Percentiles rank a stretch among this genome's conserved stretches.
These are phyloP conservation scores for Muntiacus reevesi DNA, from an alignment of 2,113 vertebrate genomes.

Conservation along the genomic window DNA sequence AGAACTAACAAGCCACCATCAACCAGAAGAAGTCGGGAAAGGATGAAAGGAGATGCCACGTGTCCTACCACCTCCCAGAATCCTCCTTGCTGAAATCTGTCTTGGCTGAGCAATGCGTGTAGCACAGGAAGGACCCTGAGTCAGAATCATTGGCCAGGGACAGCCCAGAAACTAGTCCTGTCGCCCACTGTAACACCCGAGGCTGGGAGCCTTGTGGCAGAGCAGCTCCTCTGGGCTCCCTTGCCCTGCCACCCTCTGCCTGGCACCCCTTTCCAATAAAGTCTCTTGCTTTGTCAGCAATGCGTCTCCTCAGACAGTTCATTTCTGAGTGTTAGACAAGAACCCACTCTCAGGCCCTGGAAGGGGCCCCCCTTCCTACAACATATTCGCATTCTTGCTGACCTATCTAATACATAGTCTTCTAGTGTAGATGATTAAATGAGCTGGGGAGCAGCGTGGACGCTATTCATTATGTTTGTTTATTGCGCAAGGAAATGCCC, in stretches of 20 bases:
- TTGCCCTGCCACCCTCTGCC: not conserved
- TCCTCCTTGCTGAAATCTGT: not conserved
- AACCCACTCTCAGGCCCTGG: not conserved
- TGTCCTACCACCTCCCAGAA: not conserved
- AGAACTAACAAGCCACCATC: not conserved
- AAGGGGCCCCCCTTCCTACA: not conserved
- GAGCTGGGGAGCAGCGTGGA: not conserved
- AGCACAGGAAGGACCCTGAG: not conserved
- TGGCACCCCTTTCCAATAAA: not conserved
- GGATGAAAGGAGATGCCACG: not conserved
- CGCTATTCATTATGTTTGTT: not conserved
- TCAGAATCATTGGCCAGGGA: not conserved
- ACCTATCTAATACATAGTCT: not conserved
- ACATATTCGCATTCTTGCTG: not conserved
- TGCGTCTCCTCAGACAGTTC: not conserved
- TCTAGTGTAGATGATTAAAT: not conserved
- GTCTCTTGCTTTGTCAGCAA: not conserved
- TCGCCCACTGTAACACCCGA: not conserved
- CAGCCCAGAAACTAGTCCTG: not conserved
- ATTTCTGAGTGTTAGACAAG: not conserved
- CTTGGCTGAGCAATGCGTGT: not conserved
- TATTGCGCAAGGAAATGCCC: not conserved
- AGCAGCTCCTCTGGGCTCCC: not conserved
- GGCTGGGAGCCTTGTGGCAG: not conserved
- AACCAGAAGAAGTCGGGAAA: not conserved